Percentiles rank a stretch among this genome's conserved stretches.
Evolutionary conservation across 2,113 vertebrate species (phyloP).

Genomic region (Crotalus horridus): DNA sequence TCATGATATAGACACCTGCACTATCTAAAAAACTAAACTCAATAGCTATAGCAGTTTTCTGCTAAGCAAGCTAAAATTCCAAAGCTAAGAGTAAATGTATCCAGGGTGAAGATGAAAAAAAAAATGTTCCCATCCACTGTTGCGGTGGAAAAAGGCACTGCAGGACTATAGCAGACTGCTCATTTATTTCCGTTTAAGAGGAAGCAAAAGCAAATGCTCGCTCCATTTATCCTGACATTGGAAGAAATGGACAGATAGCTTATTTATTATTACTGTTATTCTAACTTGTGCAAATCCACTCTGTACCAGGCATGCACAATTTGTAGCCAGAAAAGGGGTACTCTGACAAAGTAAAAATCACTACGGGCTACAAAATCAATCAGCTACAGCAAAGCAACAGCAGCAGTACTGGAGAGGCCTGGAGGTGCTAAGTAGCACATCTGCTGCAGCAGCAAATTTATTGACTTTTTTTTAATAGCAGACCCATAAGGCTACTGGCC

Average conservation of each 20-base stretch:
- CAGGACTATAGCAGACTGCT: too few species aligned
- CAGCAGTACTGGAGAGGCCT: neutral
- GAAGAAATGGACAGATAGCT: neutral
- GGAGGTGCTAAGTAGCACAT: neutral
- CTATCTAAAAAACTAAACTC: neutral
- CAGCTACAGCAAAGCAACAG: neutral
- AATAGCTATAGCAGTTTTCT: neutral
- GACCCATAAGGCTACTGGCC: neutral
- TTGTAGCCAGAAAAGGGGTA: neutral
- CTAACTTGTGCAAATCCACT: neutral
- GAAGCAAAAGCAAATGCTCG: neutral
- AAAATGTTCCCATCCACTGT: neutral
- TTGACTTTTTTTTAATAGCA: neutral
- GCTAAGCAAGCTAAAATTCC: neutral
- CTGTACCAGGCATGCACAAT: neutral
- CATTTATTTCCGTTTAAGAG: neutral
- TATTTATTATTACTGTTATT: neutral
- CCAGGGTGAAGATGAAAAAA: neutral
- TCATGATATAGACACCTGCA: neutral
- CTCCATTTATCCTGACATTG: neutral
- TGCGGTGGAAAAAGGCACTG: neutral
- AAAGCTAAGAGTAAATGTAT: neutral
- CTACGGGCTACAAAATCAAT: neutral
- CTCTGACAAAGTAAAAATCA: neutral
- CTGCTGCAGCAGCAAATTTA: neutral